Evolutionary conservation across 2,797 vertebrate genomes (phyloP).

Genomic region (Erithacus rubecula): DNA sequence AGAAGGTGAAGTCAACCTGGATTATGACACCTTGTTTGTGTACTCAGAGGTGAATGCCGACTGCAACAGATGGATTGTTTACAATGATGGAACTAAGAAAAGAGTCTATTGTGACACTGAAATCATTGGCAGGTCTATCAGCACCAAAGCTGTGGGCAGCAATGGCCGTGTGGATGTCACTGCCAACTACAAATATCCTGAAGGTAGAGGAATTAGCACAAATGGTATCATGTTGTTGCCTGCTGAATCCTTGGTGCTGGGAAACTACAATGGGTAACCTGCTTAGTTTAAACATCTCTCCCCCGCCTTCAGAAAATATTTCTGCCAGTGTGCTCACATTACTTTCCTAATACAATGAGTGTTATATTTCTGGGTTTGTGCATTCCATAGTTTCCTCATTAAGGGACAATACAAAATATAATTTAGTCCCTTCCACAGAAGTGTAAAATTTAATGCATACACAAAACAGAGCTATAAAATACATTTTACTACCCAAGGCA

Average conservation of each 20-base stretch:
- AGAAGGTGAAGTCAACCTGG: slow-evolving; percentile 73
- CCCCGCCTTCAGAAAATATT: background rate
- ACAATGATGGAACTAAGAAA: slow-evolving; percentile 63
- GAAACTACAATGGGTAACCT: background rate
- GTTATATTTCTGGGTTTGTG: background rate
- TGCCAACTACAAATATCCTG: slow-evolving; percentile 82
- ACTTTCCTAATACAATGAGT: background rate
- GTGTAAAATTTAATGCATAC: background rate
- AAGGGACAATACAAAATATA: background rate
- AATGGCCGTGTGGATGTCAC: slow-evolving; percentile 81
- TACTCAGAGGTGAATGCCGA: slow-evolving; percentile 76
- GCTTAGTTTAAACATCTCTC: background rate
- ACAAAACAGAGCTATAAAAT: background rate
- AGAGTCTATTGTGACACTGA: slow-evolving; percentile 69
- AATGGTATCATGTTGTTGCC: background rate
- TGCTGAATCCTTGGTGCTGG: background rate
- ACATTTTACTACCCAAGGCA: background rate
- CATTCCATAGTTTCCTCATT: background rate
- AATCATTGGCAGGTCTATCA: slow-evolving; percentile 82
- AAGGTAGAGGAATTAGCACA: slow-evolving; percentile 77
- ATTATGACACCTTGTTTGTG: slow-evolving; percentile 76
- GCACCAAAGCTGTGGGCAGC: slow-evolving; percentile 86
- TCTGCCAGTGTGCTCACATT: background rate
- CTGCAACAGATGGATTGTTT: slow-evolving; percentile 74
- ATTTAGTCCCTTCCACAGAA: background rate